Conservation (phyloP, 2,797 vertebrate species). For the Falco berigora region DNA sequence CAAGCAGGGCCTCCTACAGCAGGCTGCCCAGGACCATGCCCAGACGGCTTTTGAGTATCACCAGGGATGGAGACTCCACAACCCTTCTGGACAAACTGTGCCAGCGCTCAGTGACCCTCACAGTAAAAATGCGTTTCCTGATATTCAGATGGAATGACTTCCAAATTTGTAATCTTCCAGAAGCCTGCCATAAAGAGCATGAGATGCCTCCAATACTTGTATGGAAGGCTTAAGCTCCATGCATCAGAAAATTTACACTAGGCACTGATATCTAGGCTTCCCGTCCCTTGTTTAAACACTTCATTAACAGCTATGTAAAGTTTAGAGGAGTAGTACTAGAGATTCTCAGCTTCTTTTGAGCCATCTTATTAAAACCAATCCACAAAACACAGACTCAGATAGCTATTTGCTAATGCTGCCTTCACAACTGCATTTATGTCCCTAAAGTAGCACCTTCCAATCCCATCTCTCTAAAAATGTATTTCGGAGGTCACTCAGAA, state of each 20-base stretch:
- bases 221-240: neutral
- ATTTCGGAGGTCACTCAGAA: neutral
- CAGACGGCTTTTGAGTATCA: neutral
- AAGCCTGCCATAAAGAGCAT: neutral
- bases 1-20: neutral
- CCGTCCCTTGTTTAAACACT: neutral
- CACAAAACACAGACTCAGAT: neutral
- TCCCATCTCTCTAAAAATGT: neutral
- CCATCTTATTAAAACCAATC: neutral
- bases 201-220: neutral
- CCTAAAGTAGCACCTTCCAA: neutral
- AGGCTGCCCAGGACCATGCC: neutral
- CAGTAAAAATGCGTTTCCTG: neutral
- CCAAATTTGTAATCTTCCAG: neutral
- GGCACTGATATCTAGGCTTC: neutral
- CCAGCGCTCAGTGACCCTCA: neutral
- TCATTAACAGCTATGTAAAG: neutral
- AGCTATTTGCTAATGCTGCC: neutral
- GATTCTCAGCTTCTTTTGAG: neutral
- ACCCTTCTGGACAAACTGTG: neutral
- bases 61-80: neutral
- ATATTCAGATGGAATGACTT: neutral
- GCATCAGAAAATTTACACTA: neutral
- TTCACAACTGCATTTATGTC: neutral
- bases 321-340: neutral